Conservation (phyloP, 2,888 invertebrate species). For the Diadromus collaris region DNA sequence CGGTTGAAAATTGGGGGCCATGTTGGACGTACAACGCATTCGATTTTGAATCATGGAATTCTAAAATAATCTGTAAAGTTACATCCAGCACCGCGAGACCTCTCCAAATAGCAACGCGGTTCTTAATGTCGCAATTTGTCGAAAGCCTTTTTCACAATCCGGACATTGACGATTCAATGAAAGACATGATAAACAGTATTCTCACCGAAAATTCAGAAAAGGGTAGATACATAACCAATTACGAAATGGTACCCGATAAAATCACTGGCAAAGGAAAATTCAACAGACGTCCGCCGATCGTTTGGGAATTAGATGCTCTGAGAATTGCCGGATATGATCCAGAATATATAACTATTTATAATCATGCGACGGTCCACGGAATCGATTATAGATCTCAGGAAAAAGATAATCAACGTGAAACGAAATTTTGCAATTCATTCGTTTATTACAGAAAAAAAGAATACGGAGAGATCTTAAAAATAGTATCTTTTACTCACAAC, state of each 20-base stretch:
- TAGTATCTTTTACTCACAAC: background rate
- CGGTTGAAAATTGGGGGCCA: slow-evolving; percentile 32
- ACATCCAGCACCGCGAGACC: slow-evolving; percentile 8
- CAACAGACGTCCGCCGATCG: background rate
- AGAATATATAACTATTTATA: background rate
- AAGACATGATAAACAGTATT: background rate
- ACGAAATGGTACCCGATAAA: background rate
- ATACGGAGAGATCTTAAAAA: slow-evolving; percentile 5
- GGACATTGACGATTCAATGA: background rate
- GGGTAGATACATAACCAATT: background rate
- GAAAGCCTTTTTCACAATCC: slow-evolving; percentile 5
- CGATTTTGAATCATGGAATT: slow-evolving; percentile 33
- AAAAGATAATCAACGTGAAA: background rate
- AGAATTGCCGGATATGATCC: background rate
- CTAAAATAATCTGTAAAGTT: slow-evolving; percentile 23
- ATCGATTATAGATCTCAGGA: background rate
- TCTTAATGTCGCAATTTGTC: slow-evolving; percentile 15
- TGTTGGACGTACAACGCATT: slow-evolving; percentile 31
- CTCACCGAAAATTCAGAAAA: background rate
- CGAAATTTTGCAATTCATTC: slow-evolving; percentile 16
- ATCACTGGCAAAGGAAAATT: background rate
- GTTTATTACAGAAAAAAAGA: background rate
- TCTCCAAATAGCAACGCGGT: slow-evolving; percentile 22
- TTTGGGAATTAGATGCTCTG: background rate
- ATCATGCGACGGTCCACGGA: background rate